Evolutionary conservation across 2,113 vertebrate species (phyloP).

Genomic region (Verasper variegatus): DNA sequence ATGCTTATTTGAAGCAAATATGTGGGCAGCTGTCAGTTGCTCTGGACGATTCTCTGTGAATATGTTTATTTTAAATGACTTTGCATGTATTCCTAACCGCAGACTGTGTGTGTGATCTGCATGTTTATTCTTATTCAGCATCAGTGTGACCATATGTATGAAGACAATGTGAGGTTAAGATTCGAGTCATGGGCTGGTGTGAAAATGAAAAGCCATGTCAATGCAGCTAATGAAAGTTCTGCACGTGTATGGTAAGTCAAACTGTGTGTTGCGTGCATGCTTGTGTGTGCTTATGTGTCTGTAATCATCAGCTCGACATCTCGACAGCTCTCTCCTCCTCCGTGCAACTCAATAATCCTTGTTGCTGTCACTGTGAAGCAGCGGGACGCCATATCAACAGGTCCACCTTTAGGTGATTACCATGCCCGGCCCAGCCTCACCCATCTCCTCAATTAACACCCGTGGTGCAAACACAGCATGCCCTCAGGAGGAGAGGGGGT

Average conservation of each 20-base stretch:
- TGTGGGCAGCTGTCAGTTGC: conserved; percentile 68
- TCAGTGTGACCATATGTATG: neutral
- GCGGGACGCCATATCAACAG: conserved; percentile 71
- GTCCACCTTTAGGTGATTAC: conserved; percentile 60
- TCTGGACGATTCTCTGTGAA: conserved; percentile 25
- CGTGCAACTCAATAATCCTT: conserved; percentile 78
- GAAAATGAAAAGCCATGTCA: neutral
- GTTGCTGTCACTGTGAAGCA: conserved; percentile 83
- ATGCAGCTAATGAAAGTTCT: conserved; percentile 19
- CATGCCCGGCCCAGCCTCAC: conserved; percentile 59
- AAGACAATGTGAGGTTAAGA: neutral
- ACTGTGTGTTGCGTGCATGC: neutral
- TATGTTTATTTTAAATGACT: conserved; percentile 26
- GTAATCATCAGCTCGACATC: conserved; percentile 57
- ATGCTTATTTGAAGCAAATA: conserved; percentile 60
- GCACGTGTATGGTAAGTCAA: conserved; percentile 21
- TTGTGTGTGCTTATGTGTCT: conserved; percentile 6
- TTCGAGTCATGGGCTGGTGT: neutral
- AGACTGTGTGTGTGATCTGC: conserved; percentile 4
- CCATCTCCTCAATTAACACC: conserved; percentile 51
- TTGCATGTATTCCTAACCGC: conserved; percentile 20
- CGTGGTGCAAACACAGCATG: conserved; percentile 37
- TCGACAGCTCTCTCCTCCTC: conserved; percentile 77
- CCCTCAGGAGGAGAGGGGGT: conserved; percentile 6
- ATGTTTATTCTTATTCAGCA: neutral